Percentiles rank a stretch among this genome's conserved stretches.
Evolutionary conservation across 2,888 invertebrate genomes (phyloP).

Genomic region (Panzeria rudis): DNA sequence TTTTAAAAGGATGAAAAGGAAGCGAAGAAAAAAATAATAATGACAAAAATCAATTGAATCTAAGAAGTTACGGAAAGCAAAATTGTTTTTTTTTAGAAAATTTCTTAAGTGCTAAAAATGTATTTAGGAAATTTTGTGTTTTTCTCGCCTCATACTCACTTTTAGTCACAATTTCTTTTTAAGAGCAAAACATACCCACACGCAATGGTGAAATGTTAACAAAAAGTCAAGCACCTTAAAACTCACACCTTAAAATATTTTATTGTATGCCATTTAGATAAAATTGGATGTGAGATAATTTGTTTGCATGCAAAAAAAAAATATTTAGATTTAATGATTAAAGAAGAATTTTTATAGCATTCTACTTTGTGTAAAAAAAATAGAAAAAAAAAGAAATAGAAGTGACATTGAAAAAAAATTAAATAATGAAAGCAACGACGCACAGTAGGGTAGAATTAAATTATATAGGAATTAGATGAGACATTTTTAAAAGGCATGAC

Average conservation of each 20-base stretch:
- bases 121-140: constrained; percentile 14
- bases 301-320: background rate
- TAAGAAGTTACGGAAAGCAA: constrained; percentile 1
- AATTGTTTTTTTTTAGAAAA: background rate
- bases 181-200: background rate
- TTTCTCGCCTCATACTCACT: background rate
- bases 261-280: background rate
- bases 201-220: background rate
- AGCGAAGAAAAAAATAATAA: background rate
- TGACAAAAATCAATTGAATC: constrained; percentile 23
- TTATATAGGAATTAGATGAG: too few species aligned
- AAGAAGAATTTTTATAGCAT: background rate
- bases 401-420: background rate
- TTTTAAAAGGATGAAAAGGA: background rate
- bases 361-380: too few species aligned
- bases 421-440: background rate
- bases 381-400: background rate
- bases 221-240: constrained; percentile 35
- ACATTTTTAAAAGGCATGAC: too few species aligned
- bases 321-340: background rate
- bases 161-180: background rate
- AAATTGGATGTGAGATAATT: background rate
- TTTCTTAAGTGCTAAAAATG: constrained; percentile 33
- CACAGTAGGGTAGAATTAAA: background rate
- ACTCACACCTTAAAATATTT: background rate